Evolutionary conservation across 2,888 invertebrate species (phyloP).

Genomic region (Anodontia alba): DNA sequence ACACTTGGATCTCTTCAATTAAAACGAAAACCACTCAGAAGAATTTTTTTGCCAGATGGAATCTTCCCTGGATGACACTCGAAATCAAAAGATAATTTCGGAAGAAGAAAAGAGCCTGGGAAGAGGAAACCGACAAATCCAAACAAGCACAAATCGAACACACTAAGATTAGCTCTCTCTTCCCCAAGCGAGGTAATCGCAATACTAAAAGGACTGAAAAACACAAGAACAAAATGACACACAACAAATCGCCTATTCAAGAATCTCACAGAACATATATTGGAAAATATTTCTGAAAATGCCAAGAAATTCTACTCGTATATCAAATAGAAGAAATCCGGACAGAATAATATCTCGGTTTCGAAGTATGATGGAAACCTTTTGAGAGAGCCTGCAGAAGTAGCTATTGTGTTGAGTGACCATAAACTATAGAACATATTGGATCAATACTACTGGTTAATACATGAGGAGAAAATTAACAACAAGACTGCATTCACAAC

Average conservation of each 20-base stretch:
- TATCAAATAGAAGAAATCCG: slow-evolving; percentile 24
- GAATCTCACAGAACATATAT: slow-evolving; percentile 29
- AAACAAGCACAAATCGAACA: slow-evolving; percentile 24
- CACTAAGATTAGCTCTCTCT: slow-evolving; percentile 25
- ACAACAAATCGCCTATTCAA: slow-evolving; percentile 24
- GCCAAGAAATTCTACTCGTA: slow-evolving; percentile 41
- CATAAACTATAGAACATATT: no score
- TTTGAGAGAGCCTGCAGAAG: slow-evolving; percentile 10
- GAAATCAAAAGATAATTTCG: slow-evolving; percentile 30
- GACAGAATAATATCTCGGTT: slow-evolving; percentile 10
- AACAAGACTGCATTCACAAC: no score
- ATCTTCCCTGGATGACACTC: slow-evolving; percentile 28
- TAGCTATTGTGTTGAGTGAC: no score
- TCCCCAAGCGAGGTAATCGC: no score
- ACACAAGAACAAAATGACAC: no score
- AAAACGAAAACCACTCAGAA: slow-evolving; percentile 42
- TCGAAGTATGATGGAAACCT: slow-evolving; percentile 1
- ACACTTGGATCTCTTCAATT: no score
- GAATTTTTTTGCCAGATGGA: slow-evolving; percentile 40
- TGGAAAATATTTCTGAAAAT: slow-evolving; percentile 30
- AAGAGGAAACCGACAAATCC: no score
- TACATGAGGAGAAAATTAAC: no score
- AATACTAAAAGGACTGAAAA: no score
- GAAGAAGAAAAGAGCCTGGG: slow-evolving; percentile 37
- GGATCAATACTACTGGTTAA: no score